These are phyloP conservation scores for Drosophila greeni DNA, from an alignment of 2,888 invertebrate species.

Conservation along the genomic window DNA sequence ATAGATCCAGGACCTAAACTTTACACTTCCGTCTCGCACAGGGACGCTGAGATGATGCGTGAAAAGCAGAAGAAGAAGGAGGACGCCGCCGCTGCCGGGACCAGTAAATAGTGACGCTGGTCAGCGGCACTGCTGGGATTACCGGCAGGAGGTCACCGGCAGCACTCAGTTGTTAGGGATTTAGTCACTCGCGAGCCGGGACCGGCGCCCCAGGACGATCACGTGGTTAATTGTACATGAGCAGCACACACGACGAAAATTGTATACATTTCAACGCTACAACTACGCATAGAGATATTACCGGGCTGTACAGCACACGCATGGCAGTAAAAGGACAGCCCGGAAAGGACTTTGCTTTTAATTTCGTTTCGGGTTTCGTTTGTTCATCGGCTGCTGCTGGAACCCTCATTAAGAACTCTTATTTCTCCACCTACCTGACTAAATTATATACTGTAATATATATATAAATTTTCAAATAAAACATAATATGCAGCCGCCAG, in stretches of 20 bases:
- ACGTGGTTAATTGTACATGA: conserved; percentile 31
- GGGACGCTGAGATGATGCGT: conserved; percentile 93
- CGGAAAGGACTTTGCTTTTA: conserved; percentile 28
- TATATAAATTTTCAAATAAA: conserved; percentile 67
- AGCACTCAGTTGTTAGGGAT: conserved; percentile 47
- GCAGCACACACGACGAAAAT: conserved; percentile 21
- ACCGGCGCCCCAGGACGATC: conserved; percentile 31
- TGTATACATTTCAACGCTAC: conserved; percentile 35
- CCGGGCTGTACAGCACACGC: conserved; percentile 29
- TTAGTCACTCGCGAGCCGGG: conserved; percentile 38
- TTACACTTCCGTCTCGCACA: conserved; percentile 67
- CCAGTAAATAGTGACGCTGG: conserved; percentile 60
- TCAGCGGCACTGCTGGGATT: conserved; percentile 7
- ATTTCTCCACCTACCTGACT: conserved; percentile 67
- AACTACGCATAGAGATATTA: conserved; percentile 40
- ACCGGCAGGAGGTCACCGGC: conserved; percentile 33
- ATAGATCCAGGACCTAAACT: not conserved
- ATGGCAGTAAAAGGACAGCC: conserved; percentile 9
- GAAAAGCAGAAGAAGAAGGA: conserved; percentile 91
- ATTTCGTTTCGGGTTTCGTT: conserved; percentile 29
- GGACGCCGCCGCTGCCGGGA: conserved; percentile 64
- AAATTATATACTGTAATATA: conserved; percentile 66
- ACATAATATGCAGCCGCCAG: conserved; percentile 61
- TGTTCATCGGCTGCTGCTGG: conserved; percentile 36
- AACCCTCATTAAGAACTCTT: conserved; percentile 37